Evolutionary conservation across 2,113 vertebrate species (phyloP).

Genomic region (Motacilla tschutschensis): DNA sequence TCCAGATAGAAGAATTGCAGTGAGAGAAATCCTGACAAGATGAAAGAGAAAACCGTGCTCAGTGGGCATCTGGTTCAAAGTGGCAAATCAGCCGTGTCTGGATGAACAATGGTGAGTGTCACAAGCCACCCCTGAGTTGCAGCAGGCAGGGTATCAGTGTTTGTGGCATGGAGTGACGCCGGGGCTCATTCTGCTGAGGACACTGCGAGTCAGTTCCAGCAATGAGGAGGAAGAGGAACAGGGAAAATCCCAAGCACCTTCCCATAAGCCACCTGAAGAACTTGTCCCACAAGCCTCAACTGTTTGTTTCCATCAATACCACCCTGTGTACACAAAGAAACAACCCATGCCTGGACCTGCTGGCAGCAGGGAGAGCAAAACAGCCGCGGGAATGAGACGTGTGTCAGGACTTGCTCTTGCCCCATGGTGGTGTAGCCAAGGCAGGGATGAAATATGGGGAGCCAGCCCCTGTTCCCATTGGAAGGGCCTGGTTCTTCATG

Average conservation of each 20-base stretch:
- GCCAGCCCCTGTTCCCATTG: not conserved
- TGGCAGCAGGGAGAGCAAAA: slow-evolving; percentile 12
- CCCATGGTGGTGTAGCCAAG: not conserved
- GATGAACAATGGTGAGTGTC: not conserved
- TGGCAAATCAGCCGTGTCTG: not conserved
- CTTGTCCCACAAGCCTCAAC: slow-evolving; percentile 54
- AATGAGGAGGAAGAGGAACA: slow-evolving; percentile 46
- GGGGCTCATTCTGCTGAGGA: not conserved
- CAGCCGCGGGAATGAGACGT: not conserved
- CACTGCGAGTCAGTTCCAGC: not conserved
- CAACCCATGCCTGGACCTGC: slow-evolving; percentile 38
- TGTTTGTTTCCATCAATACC: slow-evolving; percentile 66
- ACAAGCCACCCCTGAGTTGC: not conserved
- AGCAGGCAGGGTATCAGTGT: not conserved
- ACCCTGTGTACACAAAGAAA: slow-evolving; percentile 59
- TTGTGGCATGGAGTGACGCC: not conserved
- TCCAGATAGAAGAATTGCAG: not conserved
- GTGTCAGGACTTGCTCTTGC: slow-evolving; percentile 20
- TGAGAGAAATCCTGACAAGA: not conserved
- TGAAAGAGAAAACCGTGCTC: not conserved
- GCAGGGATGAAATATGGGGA: not conserved
- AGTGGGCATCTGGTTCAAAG: not conserved
- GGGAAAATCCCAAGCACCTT: slow-evolving; percentile 61
- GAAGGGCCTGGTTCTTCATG: not conserved
- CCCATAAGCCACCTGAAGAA: slow-evolving; percentile 61